Base-by-base conservation (phyloP, 2,888 invertebrate species). In the Xylota segnis region DNA sequence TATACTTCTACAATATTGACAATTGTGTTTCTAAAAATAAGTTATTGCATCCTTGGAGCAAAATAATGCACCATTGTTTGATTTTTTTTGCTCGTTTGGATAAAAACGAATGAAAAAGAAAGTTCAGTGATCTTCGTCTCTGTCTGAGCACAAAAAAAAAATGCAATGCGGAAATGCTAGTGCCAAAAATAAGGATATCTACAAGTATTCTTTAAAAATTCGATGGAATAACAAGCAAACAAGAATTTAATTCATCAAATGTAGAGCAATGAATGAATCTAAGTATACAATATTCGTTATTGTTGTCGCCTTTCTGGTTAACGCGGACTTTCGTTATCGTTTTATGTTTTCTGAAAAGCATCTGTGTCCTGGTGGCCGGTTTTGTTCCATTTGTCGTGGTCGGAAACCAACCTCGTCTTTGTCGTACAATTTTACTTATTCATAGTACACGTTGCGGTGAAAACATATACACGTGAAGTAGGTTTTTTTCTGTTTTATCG, bases 251-350 rank as follows among this genome's bases (percentile, higher is more conserved):
- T 61, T 70, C 40, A 40, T 50, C 65, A 79, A 79, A 56, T 68
- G 58, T 34, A 56, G 40, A 81, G 65, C 45, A 66, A 81, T 86
- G 86, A 86, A 81, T 50, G 52, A 66, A 76, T 65, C 56, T 59
- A 81, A 66, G 50, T 27, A 66, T 66, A 70, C 9, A 45, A 47
- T 29, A 47, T 71, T 4, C 29, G 18, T 63, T 40, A 74, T 61
- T 74, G 40, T 34, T 40, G 32, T 56, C 16, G 47, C 45, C 23
- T 77, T 77, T 68, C 37, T 16, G 58, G 50, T 10, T 81, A 34
- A 59, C 45, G 45, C 14, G 71, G 45, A 59, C 18, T 65, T 75
- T 75, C 16, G 34, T 68, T 63, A 16, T 54, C 18, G 27, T 40
- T 75, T 59, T 18, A 45, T 70, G 70, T 65, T 45, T 61, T 72